These are phyloP conservation scores for Taxidea taxus DNA, from an alignment of 2,113 vertebrate genomes.

Conservation along the genomic window DNA sequence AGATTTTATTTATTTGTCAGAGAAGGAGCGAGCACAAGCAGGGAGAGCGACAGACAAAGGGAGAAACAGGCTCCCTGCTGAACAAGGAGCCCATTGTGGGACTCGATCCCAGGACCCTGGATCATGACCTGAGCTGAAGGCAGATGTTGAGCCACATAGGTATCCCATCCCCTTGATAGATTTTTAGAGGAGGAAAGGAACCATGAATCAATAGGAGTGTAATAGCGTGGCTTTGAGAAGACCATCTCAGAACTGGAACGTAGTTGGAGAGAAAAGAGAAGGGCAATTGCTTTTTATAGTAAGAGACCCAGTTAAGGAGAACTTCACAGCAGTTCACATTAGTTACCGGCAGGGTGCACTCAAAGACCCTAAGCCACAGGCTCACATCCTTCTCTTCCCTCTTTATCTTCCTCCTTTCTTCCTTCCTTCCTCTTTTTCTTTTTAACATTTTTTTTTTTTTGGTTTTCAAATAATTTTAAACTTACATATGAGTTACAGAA, in stretches of 20 bases:
- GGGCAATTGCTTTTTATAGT: background rate
- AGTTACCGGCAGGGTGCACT: background rate
- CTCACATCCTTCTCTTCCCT: background rate
- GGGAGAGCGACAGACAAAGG: background rate
- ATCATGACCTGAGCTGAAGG: background rate
- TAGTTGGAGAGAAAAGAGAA: background rate
- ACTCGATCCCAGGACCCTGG: background rate
- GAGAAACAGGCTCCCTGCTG: background rate
- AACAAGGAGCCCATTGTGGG: background rate
- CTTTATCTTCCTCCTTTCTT: background rate
- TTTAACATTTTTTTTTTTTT: background rate
- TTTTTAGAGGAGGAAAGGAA: constrained; percentile 30
- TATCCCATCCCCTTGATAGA: background rate
- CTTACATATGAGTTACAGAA: background rate
- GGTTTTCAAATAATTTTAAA: background rate
- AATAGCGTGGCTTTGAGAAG: background rate
- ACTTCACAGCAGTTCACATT: background rate
- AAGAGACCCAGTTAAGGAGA: background rate
- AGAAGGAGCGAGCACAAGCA: background rate
- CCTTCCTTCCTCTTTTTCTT: background rate
- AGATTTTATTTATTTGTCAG: background rate
- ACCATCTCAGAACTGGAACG: background rate
- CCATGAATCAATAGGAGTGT: background rate
- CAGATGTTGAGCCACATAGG: background rate
- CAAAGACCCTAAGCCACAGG: background rate